Conservation (phyloP, 2,113 vertebrate species). For the Aepyceros melampus region DNA sequence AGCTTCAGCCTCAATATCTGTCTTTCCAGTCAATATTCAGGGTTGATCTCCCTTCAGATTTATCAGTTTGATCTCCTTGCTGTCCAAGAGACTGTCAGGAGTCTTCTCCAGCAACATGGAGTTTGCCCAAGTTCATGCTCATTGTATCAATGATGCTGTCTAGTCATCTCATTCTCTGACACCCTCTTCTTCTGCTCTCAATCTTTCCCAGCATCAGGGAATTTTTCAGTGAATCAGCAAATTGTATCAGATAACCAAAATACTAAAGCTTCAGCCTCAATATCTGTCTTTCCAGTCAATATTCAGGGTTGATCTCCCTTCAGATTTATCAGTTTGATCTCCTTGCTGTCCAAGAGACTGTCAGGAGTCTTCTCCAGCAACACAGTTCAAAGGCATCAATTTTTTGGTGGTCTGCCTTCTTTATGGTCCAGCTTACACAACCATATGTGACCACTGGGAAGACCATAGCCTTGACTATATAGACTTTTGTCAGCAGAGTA, state of each 20-base stretch:
- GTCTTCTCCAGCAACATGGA: background rate
- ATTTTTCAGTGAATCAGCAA: background rate
- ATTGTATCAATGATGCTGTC: background rate
- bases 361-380: background rate
- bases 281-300: background rate
- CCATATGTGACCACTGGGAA: background rate
- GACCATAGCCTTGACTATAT: background rate
- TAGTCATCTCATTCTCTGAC: background rate
- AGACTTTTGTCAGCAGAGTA: background rate
- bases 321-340: background rate
- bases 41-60: background rate
- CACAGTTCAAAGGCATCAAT: background rate
- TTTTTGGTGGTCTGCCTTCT: background rate
- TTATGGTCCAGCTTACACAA: background rate
- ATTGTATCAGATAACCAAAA: background rate
- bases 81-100: background rate
- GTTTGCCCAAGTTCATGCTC: background rate
- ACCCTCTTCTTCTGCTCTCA: background rate
- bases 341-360: background rate
- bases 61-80: background rate
- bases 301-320: background rate
- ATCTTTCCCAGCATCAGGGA: background rate
- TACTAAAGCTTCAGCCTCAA: background rate
- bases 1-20: background rate
- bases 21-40: background rate